A percentile compares a stretch with the other conserved stretches of the same genome.
Evolutionary conservation across 2,888 invertebrate species (phyloP).

Genomic region (Dysmachus trigonus): DNA sequence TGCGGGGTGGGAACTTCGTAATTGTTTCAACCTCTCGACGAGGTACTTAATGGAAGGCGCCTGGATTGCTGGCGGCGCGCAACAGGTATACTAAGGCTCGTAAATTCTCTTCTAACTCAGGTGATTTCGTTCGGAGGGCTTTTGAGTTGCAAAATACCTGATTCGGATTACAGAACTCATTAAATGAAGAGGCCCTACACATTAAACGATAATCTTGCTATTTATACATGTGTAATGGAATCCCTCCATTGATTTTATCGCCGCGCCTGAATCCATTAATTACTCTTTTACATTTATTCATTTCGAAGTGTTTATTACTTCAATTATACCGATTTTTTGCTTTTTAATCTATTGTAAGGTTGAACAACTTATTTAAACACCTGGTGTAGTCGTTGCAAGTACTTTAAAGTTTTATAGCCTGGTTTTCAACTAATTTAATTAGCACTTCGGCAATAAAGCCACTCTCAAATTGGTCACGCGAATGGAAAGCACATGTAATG

Average conservation of each 20-base stretch:
- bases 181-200: not conserved
- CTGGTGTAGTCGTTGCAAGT: not conserved
- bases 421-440: not conserved
- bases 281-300: not conserved
- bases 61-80: not conserved
- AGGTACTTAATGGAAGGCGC: not conserved
- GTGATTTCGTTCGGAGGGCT: not conserved
- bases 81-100: not conserved
- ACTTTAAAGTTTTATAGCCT: not conserved
- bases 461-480: no score
- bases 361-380: not conserved
- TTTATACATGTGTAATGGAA: not conserved
- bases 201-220: not conserved
- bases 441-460: not conserved
- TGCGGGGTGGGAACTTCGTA: not conserved
- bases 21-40: slow-evolving; percentile 1
- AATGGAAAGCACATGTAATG: no score
- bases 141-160: not conserved
- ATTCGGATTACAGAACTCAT: not conserved
- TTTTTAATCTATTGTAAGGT: not conserved
- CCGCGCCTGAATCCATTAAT: not conserved
- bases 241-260: not conserved
- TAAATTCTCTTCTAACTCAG: not conserved
- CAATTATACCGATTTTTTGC: not conserved
- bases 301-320: not conserved